phyloP scores from a whole-genome alignment of 2,113 vertebrate species.

The Bettongia penicillata region DNA sequence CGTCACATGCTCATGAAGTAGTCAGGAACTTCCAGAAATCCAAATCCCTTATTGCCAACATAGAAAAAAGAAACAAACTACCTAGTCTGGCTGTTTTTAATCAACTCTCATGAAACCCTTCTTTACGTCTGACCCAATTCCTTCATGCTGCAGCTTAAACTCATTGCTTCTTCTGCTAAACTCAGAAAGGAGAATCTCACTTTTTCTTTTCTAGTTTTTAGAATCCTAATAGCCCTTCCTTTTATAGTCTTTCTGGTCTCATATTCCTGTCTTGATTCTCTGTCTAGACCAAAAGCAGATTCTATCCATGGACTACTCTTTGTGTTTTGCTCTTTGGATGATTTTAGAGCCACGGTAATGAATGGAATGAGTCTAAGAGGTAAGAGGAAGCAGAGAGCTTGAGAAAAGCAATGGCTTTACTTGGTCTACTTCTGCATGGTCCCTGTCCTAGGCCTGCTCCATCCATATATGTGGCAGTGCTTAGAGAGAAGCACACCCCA shows the following conservation, averaged over 20 bases:
- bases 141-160: not conserved
- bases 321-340: not conserved
- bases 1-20: not conserved
- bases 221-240: not conserved
- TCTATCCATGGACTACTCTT: not conserved
- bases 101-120: not conserved
- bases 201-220: not conserved
- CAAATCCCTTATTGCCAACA: not conserved
- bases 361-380: not conserved
- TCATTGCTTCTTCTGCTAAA: constrained; percentile 30
- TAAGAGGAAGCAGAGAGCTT: not conserved
- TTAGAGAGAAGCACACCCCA: no score
- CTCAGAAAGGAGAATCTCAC: not conserved
- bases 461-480: no score
- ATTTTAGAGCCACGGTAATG: not conserved
- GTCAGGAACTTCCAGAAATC: not conserved
- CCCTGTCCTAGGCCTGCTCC: not conserved
- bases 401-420: not conserved
- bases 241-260: not conserved
- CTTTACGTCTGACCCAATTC: not conserved
- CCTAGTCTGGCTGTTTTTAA: not conserved
- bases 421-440: not conserved
- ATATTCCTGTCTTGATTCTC: not conserved
- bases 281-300: not conserved
- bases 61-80: not conserved